Evolutionary conservation across 2,797 vertebrate species (phyloP).

Genomic region (Cirrhinus molitorella): DNA sequence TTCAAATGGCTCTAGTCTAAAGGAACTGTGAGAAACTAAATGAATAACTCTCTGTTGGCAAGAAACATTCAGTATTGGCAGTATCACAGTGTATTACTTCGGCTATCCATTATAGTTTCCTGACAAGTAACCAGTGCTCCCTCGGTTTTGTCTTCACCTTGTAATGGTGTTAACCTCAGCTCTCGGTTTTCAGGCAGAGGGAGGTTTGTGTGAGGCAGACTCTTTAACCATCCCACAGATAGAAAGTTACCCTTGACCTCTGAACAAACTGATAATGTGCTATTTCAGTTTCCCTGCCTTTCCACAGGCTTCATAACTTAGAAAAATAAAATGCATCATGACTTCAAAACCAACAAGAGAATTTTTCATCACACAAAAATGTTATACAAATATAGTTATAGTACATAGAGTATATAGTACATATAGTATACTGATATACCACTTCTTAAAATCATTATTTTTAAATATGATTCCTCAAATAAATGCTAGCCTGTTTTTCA

Average conservation of each 20-base stretch:
- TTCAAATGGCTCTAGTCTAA: not conserved
- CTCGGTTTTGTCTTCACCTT: constrained; percentile 15
- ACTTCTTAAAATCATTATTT: not conserved
- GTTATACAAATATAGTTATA: not conserved
- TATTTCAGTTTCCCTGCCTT: not conserved
- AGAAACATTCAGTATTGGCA: not conserved
- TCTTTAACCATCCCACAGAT: constrained; percentile 23
- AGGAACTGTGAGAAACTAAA: not conserved
- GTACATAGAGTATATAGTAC: no score
- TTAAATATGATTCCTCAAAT: not conserved
- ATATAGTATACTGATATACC: not conserved
- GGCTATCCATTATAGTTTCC: not conserved
- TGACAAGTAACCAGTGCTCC: constrained; percentile 12
- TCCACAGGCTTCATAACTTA: not conserved
- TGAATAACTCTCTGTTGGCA: not conserved
- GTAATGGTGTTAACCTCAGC: constrained; percentile 5
- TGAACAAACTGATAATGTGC: not conserved
- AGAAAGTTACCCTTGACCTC: constrained; percentile 25
- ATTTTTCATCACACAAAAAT: not conserved
- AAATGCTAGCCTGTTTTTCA: not conserved
- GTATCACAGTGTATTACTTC: constrained; percentile 18
- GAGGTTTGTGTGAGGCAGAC: constrained; percentile 7
- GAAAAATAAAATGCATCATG: not conserved
- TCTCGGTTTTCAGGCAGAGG: not conserved
- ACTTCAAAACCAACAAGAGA: not conserved